Evolutionary conservation across 2,797 vertebrate species (phyloP), one percentile per base, ranked within the genome.

Genomic region (Sphaeramia orbicularis): DNA sequence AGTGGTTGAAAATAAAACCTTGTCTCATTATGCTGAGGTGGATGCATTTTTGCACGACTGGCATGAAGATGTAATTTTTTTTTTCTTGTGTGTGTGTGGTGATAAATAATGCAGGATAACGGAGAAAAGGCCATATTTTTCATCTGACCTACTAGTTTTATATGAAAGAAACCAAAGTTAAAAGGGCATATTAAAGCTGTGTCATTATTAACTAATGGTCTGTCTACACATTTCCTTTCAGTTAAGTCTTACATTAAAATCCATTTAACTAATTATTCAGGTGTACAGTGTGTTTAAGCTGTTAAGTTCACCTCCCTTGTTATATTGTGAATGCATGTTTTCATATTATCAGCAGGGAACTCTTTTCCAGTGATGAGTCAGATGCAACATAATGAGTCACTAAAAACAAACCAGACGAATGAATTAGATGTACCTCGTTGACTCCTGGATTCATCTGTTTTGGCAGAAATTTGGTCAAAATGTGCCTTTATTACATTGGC

Each of bases 331-430:
- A 14, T 0, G 38, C 27, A 21, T 70, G 41, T 44, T 68, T 57
- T 13, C 57, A 49, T 47, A 49, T 61, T 13, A 66, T 50, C 53
- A 65, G 18, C 30, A 4, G 38, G 65, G 24, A 37, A 42, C 35
- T 36, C 24, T 74, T 65, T 66, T 74, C 47, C 21, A 0, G 47
- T 16, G 50, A 65, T 80, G 74, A 78, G 79, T 87, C 71, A 83
- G 50, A 78, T 14, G 30, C 19, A 36, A 32, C 35, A 14, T 15
- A 36, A 74, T 85, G 80, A 89, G 76, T 86, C 84, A 87, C 6
- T 78, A 60, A 67, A 66, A 83, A 71, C 61, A 74, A 76, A 70
- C 41, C 47, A 53, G 71, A 30, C 60, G 61, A 47, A 66, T 45
- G 19, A 78, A 66, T 72, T 59, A 72, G 49, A 76, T 61, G 50